Conservation (phyloP, 2,113 vertebrate genomes). For the Mus musculus region DNA sequence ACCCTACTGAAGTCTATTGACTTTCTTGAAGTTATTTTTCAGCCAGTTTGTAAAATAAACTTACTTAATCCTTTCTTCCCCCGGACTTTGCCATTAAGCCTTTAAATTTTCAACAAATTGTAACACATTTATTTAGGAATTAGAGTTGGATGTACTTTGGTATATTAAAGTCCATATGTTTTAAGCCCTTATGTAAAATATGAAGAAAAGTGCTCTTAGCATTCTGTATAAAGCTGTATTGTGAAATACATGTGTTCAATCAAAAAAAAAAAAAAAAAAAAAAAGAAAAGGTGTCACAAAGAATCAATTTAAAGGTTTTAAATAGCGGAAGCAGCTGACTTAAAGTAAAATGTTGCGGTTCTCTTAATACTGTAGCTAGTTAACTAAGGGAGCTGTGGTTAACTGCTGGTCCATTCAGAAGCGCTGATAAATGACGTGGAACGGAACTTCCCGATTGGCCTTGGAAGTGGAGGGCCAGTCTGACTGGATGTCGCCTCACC, state of each 20-base stretch:
- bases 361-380: not conserved
- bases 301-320: not conserved
- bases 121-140: conserved; percentile 76
- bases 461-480: not conserved
- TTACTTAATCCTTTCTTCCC: not conserved
- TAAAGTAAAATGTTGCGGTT: not conserved
- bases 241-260: conserved; percentile 68
- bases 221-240: conserved; percentile 62
- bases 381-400: not conserved
- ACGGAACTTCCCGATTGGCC: not conserved
- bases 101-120: conserved; percentile 73
- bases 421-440: not conserved
- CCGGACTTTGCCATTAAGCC: conserved; percentile 76
- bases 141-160: conserved; percentile 64
- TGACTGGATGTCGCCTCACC: not conserved
- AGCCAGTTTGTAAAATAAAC: conserved; percentile 83
- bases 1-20: conserved; percentile 90
- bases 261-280: too few species aligned
- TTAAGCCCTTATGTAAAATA: conserved; percentile 68
- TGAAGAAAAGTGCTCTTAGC: conserved; percentile 74
- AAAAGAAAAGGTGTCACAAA: too few species aligned
- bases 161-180: conserved; percentile 70
- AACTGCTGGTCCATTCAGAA: not conserved
- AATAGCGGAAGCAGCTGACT: not conserved
- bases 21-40: conserved; percentile 70